A percentile compares a stretch with the other conserved stretches of the same genome.
Evolutionary conservation across 1,140 invertebrate species (phyloP).

Genomic region (Aphis craccivora): DNA sequence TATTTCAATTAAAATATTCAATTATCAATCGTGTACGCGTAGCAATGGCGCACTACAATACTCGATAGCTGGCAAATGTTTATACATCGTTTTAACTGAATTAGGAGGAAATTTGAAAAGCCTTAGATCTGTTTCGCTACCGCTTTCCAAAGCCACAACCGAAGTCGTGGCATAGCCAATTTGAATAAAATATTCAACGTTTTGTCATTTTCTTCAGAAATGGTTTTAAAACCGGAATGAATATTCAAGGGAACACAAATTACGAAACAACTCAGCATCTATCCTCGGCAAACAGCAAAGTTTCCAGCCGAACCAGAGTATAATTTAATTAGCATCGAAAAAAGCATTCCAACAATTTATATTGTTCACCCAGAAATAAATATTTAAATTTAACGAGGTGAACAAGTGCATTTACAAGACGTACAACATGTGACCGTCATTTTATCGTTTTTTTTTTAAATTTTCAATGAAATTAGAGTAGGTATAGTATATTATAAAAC

Average conservation of each 20-base stretch:
- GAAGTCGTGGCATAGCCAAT: neutral
- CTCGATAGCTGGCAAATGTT: constrained; percentile 4
- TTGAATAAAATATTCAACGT: constrained; percentile 56
- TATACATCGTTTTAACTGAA: constrained; percentile 24
- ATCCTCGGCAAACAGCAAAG: neutral
- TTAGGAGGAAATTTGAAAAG: neutral
- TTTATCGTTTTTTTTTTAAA: neutral
- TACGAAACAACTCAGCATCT: constrained; percentile 42
- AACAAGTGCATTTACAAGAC: constrained; percentile 19
- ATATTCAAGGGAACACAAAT: constrained; percentile 54
- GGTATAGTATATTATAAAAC: neutral
- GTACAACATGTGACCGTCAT: neutral
- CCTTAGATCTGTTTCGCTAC: neutral
- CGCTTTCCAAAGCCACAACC: neutral
- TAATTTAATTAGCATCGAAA: constrained; percentile 52
- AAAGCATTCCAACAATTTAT: constrained; percentile 43
- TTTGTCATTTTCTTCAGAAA: constrained; percentile 46
- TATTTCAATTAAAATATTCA: constrained; percentile 20
- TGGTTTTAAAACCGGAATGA: constrained; percentile 51
- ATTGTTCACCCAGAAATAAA: constrained; percentile 24
- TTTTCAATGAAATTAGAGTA: neutral
- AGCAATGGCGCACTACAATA: neutral
- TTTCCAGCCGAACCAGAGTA: constrained; percentile 5
- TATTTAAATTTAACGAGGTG: constrained; percentile 26
- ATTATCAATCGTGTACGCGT: constrained; percentile 21